phyloP scores from a whole-genome alignment of 2,888 invertebrate species.

The Chironomus riparius region DNA sequence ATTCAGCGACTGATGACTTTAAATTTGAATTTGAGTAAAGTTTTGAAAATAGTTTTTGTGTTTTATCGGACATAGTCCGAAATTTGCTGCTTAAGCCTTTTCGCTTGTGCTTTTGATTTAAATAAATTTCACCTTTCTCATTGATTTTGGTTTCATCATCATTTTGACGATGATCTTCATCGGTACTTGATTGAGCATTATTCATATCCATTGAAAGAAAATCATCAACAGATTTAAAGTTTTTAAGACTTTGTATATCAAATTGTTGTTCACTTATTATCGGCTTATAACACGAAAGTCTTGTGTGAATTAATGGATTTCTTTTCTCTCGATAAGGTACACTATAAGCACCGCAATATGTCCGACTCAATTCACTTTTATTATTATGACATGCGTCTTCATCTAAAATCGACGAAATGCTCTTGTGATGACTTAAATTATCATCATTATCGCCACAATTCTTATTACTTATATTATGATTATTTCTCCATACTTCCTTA shows the following conservation, averaged over 20 bases:
- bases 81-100: constrained; percentile 57
- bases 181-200: neutral
- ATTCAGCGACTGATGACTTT: constrained; percentile 38
- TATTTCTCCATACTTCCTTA: neutral
- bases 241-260: constrained; percentile 7
- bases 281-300: constrained; percentile 28
- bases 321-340: constrained; percentile 24
- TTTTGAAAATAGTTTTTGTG: constrained; percentile 58
- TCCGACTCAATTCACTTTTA: neutral
- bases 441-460: too few species aligned
- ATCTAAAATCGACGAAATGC: too few species aligned
- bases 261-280: neutral
- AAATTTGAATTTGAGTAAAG: constrained; percentile 47
- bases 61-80: constrained; percentile 62
- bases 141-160: neutral
- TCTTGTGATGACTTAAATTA: too few species aligned
- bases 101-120: neutral
- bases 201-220: constrained; percentile 16
- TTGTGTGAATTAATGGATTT: constrained; percentile 27
- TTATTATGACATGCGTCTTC: neutral
- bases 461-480: neutral
- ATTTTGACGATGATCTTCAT: neutral
- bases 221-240: constrained; percentile 28
- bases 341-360: neutral
- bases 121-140: neutral